phyloP scores from a whole-genome alignment of 1,140 invertebrate genomes.

The Wiebesia pumilae region DNA sequence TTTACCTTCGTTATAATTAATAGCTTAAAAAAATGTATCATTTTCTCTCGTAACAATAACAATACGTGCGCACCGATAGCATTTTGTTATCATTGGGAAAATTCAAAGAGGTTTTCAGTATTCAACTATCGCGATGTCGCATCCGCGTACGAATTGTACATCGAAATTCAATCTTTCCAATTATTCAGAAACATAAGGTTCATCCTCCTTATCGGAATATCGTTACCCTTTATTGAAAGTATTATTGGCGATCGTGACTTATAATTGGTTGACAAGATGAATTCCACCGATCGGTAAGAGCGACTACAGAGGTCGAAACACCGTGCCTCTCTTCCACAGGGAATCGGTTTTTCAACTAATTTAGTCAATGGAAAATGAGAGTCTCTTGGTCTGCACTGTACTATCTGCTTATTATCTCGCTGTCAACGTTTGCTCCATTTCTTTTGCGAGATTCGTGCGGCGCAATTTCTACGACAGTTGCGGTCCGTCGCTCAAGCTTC shows the following conservation, averaged over 20 bases:
- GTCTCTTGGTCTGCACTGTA: background rate
- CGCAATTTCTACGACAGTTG: background rate
- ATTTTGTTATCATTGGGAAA: background rate
- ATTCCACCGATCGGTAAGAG: background rate
- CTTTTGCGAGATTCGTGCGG: background rate
- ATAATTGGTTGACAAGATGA: background rate
- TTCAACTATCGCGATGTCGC: background rate
- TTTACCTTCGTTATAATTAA: too few relatives aligned
- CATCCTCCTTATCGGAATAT: background rate
- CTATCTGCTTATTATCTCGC: background rate
- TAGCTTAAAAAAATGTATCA: too few relatives aligned
- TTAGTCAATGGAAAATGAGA: conserved; percentile 18
- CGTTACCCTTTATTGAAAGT: background rate
- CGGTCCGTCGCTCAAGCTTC: background rate
- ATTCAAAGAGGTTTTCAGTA: background rate
- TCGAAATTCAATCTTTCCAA: background rate
- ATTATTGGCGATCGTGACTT: background rate
- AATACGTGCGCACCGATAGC: background rate
- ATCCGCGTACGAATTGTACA: background rate
- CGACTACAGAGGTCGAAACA: too few relatives aligned
- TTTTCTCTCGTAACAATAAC: too few relatives aligned
- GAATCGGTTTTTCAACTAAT: conserved; percentile 11
- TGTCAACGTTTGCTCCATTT: background rate
- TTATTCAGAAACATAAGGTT: conserved; percentile 18
- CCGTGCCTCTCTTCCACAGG: background rate